Percentiles rank a stretch among this genome's conserved stretches.
Evolutionary conservation across 2,888 invertebrate species (phyloP).

Genomic region (Caenorhabditis imperialis): DNA sequence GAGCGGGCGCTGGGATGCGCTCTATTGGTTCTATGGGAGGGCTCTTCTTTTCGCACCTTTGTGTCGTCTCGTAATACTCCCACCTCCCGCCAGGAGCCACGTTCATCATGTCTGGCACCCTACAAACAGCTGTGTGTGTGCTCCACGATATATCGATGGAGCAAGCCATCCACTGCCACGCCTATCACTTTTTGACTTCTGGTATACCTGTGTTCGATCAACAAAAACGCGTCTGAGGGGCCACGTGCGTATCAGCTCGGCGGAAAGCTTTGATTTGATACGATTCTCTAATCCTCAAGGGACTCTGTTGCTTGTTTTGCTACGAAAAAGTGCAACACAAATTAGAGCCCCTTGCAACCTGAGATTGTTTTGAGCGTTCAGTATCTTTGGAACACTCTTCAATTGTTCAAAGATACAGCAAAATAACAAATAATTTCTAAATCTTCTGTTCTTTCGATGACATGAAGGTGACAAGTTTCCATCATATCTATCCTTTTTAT

Average conservation of each 20-base stretch:
- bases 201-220: conserved; percentile 43
- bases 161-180: conserved; percentile 7
- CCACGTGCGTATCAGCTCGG: not conserved
- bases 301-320: too few species aligned
- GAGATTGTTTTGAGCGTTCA: not conserved
- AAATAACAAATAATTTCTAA: not conserved
- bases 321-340: too few species aligned
- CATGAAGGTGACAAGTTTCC: conserved; percentile 6
- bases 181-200: conserved; percentile 42
- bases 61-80: conserved; percentile 50
- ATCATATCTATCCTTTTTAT: conserved; percentile 16
- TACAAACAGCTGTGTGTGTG: conserved; percentile 51
- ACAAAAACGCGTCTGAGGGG: conserved; percentile 24
- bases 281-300: not conserved
- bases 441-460: not conserved
- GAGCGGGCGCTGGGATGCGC: too few species aligned
- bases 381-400: not conserved
- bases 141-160: conserved; percentile 35
- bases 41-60: conserved; percentile 56
- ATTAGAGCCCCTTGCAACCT: not conserved
- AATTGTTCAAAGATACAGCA: not conserved
- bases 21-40: conserved; percentile 55
- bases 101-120: conserved; percentile 51
- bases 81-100: conserved; percentile 55
- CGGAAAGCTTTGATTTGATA: not conserved